Evolutionary conservation across 2,797 vertebrate genomes (phyloP).

Genomic region (Spinibarbus caldwelli): DNA sequence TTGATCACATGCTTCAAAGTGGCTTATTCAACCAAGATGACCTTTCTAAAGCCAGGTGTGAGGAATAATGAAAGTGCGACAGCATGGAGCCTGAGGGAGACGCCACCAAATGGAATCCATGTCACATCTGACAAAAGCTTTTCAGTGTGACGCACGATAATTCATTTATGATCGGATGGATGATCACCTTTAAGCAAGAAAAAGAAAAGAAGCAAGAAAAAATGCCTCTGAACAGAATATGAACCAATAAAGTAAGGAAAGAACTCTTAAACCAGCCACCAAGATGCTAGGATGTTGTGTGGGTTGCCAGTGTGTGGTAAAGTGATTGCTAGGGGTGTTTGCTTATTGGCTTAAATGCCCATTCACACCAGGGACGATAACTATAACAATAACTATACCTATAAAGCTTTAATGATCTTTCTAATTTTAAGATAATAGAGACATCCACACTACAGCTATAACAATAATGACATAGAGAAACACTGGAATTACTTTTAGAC

Average conservation of each 20-base stretch:
- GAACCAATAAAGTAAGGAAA: constrained; percentile 16
- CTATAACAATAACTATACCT: no score
- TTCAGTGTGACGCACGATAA: constrained; percentile 53
- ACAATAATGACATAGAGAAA: no score
- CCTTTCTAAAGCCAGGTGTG: constrained; percentile 58
- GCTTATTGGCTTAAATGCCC: background rate
- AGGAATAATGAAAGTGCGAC: constrained; percentile 55
- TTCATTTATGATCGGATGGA: constrained; percentile 53
- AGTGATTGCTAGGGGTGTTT: background rate
- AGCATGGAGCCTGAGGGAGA: constrained; percentile 43
- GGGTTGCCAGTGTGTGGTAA: background rate
- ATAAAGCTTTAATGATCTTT: no score
- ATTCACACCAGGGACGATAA: no score
- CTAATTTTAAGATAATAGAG: no score
- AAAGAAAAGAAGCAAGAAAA: background rate
- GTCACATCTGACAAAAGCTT: constrained; percentile 60
- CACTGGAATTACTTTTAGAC: no score
- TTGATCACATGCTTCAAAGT: constrained; percentile 42
- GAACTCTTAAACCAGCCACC: background rate
- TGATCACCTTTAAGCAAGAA: constrained; percentile 48
- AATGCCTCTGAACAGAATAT: constrained; percentile 5
- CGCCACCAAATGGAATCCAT: constrained; percentile 58
- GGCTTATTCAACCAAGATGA: constrained; percentile 52
- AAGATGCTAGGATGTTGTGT: background rate
- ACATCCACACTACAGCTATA: no score